phyloP scores from a whole-genome alignment of 2,113 vertebrate species.

The Eublepharis macularius region DNA sequence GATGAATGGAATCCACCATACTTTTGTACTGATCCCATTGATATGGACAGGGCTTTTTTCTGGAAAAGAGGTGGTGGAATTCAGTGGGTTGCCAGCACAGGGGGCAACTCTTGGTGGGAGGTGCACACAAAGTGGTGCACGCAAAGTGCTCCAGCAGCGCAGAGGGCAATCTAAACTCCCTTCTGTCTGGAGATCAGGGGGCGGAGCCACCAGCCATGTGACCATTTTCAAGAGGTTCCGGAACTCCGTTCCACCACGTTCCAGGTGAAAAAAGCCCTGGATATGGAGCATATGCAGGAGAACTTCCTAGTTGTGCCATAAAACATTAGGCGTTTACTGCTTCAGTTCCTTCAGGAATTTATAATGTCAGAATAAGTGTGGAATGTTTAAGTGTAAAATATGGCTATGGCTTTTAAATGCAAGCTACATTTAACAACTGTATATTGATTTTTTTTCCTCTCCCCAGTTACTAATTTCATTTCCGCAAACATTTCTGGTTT shows the following conservation, averaged over 20 bases:
- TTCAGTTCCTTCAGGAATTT: constrained; percentile 73
- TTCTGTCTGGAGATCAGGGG: no score
- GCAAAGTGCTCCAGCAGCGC: no score
- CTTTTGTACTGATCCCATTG: background rate
- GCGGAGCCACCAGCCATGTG: no score
- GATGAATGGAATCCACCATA: background rate
- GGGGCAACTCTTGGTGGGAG: no score
- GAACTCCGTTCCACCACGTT: no score
- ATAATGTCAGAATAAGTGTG: constrained; percentile 65
- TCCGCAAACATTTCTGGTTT: constrained; percentile 78
- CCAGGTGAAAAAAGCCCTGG: no score
- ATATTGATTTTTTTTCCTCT: constrained; percentile 75
- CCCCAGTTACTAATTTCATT: constrained; percentile 73
- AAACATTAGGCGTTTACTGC: constrained; percentile 63
- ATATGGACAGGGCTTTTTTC: no score
- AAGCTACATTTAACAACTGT: constrained; percentile 77
- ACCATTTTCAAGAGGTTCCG: no score
- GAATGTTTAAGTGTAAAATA: constrained; percentile 78
- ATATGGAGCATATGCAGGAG: background rate
- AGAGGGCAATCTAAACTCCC: no score
- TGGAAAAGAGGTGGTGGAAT: no score
- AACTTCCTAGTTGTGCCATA: background rate
- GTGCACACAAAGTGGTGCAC: no score
- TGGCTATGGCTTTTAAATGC: constrained; percentile 74
- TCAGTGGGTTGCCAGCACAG: no score